phyloP scores from a whole-genome alignment of 2,888 invertebrate genomes.

The Habrosyne pyritoides region DNA sequence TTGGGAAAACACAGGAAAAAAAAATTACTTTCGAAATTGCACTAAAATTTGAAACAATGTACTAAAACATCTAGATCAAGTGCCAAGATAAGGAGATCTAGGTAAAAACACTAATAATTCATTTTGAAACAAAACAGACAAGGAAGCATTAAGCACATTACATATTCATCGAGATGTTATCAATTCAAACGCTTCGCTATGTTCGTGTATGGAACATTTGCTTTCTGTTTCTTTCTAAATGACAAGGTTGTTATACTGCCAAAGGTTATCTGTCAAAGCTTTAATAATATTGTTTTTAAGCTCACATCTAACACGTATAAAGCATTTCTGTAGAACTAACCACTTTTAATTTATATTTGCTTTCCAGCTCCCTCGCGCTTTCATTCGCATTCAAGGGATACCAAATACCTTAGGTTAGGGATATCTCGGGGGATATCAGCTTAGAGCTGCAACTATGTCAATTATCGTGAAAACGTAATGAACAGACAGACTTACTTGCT shows the following conservation, averaged over 20 bases:
- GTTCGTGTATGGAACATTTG: constrained; percentile 35
- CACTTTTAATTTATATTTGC: not conserved
- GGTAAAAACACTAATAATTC: constrained; percentile 7
- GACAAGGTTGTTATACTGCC: constrained; percentile 41
- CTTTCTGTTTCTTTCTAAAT: constrained; percentile 44
- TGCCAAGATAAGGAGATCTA: constrained; percentile 12
- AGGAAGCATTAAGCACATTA: constrained; percentile 36
- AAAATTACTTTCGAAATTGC: not conserved
- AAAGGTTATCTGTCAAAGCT: constrained; percentile 43
- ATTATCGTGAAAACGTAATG: no score
- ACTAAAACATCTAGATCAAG: constrained; percentile 21
- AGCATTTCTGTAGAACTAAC: not conserved
- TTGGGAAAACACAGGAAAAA: not conserved
- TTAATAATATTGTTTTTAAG: constrained; percentile 19
- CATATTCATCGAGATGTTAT: constrained; percentile 37
- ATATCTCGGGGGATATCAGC: no score
- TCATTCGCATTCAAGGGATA: no score
- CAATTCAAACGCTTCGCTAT: constrained; percentile 24
- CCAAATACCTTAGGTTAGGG: no score
- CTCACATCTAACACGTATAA: not conserved
- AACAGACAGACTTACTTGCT: no score
- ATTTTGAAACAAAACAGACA: constrained; percentile 24
- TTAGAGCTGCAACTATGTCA: no score
- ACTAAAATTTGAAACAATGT: not conserved
- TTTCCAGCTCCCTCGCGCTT: no score